Evolutionary conservation across 2,797 vertebrate genomes (phyloP), one percentile per base, ranked within the genome.

Genomic region (Manis javanica): DNA sequence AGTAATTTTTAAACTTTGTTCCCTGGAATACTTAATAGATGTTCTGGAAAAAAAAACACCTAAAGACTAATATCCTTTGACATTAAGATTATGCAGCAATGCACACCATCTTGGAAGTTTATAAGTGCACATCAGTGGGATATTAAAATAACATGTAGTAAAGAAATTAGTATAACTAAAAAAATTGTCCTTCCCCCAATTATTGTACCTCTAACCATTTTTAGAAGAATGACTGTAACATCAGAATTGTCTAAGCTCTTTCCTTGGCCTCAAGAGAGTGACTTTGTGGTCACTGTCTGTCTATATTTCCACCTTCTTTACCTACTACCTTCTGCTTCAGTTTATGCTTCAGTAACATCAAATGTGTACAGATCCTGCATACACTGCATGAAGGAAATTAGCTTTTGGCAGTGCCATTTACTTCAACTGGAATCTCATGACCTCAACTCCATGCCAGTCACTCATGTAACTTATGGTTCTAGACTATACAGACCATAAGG

Each of bases 1-100:
- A 91, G 59, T 49, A 79, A 93, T 96, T 93, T 95, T 15, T 26
- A 81, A 91, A 91, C 16, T 75, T 94, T 88, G 42, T 55, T 77
- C 42, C 57, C 31, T 91, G 51, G 42, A 96, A 91, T 8, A 85
- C 37, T 75, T 96, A 68, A 69, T 71, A 93, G 87, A 66, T 87
- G 57, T 37, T 93, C 69, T 84, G 18, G n/a, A 31, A 85, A 77
- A 87, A 82, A 92, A 61, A 31, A 46, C 46, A 14, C 84, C 69
- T 66, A 89, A 94, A 89, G 68, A 92, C 11, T 21, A 37, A 95
- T 66, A 79, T 51, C 37, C 16, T 21, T 8, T 57, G n/a, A 31
- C 79, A 61, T 87, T 63, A 87, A 96, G 53, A 89, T 63, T 90
- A 21, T 37, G 9, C 13, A 57, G 24, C 57, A 69, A 90, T 34